Conservation (phyloP, 2,113 vertebrate genomes). For the Hydrochoerus hydrochaeris region DNA sequence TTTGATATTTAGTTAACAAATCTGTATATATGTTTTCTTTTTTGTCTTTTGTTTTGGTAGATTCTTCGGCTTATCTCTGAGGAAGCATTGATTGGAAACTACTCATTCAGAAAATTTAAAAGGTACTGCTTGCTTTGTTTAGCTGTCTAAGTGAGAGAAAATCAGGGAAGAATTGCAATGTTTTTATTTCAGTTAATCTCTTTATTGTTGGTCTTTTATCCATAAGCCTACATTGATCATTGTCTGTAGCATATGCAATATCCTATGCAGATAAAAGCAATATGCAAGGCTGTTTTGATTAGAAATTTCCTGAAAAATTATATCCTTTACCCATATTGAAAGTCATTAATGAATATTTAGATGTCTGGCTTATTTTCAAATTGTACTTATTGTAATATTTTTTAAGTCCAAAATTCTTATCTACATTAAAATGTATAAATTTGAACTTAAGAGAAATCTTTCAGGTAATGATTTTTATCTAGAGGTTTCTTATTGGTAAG, state of each 20-base stretch:
- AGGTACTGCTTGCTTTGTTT: slow-evolving; percentile 84
- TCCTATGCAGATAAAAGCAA: slow-evolving; percentile 43
- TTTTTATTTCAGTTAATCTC: slow-evolving; percentile 63
- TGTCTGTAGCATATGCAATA: slow-evolving; percentile 28
- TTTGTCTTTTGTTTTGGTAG: slow-evolving; percentile 78
- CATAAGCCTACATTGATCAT: neutral
- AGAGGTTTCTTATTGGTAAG: neutral
- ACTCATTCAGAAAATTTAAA: slow-evolving; percentile 81
- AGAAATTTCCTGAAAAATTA: slow-evolving; percentile 36
- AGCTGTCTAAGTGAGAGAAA: slow-evolving; percentile 63
- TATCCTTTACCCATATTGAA: slow-evolving; percentile 44
- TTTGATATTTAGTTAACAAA: slow-evolving; percentile 56
- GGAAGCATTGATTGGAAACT: slow-evolving; percentile 76
- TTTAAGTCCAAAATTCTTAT: slow-evolving; percentile 1
- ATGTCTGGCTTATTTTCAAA: slow-evolving; percentile 12
- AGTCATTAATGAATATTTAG: slow-evolving; percentile 54
- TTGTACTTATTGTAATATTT: slow-evolving; percentile 23
- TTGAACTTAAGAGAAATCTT: slow-evolving; percentile 42
- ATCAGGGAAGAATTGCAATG: slow-evolving; percentile 34
- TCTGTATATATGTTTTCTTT: slow-evolving; percentile 26
- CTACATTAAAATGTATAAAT: slow-evolving; percentile 39
- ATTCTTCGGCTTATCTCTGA: slow-evolving; percentile 76
- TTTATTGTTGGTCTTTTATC: slow-evolving; percentile 36
- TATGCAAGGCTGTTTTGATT: slow-evolving; percentile 42
- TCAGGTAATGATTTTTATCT: slow-evolving; percentile 51